These are phyloP conservation scores for Lithophane semibrunnea DNA, from an alignment of 2,888 invertebrate genomes.

Conservation along the genomic window DNA sequence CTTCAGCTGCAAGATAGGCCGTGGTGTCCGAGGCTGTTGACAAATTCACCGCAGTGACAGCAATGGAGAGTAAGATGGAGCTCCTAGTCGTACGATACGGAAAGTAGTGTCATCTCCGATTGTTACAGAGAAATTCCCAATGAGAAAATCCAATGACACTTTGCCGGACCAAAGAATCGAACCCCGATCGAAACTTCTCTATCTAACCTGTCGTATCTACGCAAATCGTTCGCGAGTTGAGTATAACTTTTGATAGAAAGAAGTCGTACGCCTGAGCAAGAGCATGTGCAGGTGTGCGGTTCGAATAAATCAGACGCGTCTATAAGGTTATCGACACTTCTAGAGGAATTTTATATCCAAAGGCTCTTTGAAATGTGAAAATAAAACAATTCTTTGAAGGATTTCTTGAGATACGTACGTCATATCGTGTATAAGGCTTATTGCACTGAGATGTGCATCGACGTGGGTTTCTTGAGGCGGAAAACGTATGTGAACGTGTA, in stretches of 20 bases:
- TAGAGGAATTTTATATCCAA: constrained; percentile 50
- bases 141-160: no score
- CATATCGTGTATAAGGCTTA: constrained; percentile 48
- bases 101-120: no score
- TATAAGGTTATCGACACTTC: constrained; percentile 79
- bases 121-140: no score
- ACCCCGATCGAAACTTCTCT: constrained; percentile 31
- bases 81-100: no score
- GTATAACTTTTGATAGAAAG: constrained; percentile 76
- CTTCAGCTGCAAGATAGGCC: no score
- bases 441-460: constrained; percentile 39
- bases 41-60: no score
- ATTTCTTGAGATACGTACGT: constrained; percentile 45
- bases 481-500: constrained; percentile 39
- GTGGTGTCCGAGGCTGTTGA: no score
- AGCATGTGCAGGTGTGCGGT: constrained; percentile 75
- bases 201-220: constrained; percentile 21
- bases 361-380: constrained; percentile 47
- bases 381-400: constrained; percentile 51
- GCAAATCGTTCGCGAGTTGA: constrained; percentile 68
- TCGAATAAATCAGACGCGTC: constrained; percentile 80
- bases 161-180: no score
- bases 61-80: no score
- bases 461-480: constrained; percentile 36
- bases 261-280: constrained; percentile 71